Evolutionary conservation across 2,797 vertebrate species (phyloP).

Genomic region (Cirrhinus molitorella): DNA sequence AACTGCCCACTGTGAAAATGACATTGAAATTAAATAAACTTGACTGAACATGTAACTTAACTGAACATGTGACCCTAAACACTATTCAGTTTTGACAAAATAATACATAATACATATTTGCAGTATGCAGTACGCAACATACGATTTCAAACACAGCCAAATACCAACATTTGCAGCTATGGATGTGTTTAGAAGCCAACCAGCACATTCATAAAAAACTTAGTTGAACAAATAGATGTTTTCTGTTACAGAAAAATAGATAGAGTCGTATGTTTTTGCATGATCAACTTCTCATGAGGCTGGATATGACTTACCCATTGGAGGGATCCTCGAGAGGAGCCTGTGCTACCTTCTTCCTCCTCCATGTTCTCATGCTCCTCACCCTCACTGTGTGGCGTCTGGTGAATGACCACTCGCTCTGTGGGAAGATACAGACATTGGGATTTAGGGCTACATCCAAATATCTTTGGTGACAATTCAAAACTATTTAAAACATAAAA

Average conservation of each 20-base stretch:
- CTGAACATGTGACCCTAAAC: background rate
- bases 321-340: constrained; percentile 25
- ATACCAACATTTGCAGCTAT: background rate
- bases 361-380: constrained; percentile 42
- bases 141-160: background rate
- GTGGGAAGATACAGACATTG: background rate
- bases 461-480: background rate
- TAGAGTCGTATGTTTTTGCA: background rate
- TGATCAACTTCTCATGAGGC: background rate
- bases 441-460: background rate
- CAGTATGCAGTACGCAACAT: background rate
- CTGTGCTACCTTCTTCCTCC: constrained; percentile 16
- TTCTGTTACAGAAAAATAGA: background rate
- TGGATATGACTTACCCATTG: constrained; percentile 25
- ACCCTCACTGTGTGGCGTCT: constrained; percentile 22
- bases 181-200: background rate
- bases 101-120: background rate
- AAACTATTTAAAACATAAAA: background rate
- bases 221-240: background rate
- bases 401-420: constrained; percentile 33
- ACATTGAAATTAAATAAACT: background rate
- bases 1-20: background rate
- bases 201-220: background rate
- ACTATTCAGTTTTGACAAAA: background rate
- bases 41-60: background rate